Base-by-base conservation (phyloP, 1,140 invertebrate genomes). In the Trichoplusia ni region DNA sequence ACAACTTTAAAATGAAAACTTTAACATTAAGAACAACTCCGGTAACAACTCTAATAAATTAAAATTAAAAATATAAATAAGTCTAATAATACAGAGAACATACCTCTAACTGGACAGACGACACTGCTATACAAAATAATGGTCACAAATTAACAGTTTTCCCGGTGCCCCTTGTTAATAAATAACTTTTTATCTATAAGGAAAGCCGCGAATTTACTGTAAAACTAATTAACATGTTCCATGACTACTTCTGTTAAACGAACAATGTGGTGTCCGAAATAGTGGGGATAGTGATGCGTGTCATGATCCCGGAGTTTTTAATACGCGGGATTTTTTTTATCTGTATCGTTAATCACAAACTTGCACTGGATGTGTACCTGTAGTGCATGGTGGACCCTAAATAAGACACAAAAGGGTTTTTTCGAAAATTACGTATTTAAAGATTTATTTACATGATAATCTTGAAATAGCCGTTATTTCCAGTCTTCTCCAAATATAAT, bases 151-250 rank as follows among this genome's bases (percentile, higher is more conserved):
- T 40, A 35, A 19, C 7, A 29, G 19, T 47, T 46, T 18, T 9
- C 29, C 31, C 29, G 2, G 33, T 11, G 13, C n/a, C 25, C 44
- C 31, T 77, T 75, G 46, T 81, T 80, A 78, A 75, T 77, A 72
- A 68, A 73, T 38, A 46, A 58, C 25, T 38, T 63, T 70, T 82
- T 84, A 86, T 86, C 83, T 85, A 86, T 61, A 73, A 84, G 83
- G 85, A 88, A 88, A 86, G 81, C 79, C 82, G 58, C 76, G 69
- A 64, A 68, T 65, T 74, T 74, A 78, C 73, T 73, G 61, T 66
- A 71, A 42, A 54, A 42, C 74, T 75, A 82, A 82, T 81, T 82
- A 75, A 59, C 23, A 18, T 33, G 29, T 47, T 33, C 11, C 61
- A 13, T 19, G 47, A 64, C 54, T 49, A 37, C 19, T 14, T 47